Evolutionary conservation across 2,113 vertebrate species (phyloP).

Genomic region (Gymnobelideus leadbeateri): DNA sequence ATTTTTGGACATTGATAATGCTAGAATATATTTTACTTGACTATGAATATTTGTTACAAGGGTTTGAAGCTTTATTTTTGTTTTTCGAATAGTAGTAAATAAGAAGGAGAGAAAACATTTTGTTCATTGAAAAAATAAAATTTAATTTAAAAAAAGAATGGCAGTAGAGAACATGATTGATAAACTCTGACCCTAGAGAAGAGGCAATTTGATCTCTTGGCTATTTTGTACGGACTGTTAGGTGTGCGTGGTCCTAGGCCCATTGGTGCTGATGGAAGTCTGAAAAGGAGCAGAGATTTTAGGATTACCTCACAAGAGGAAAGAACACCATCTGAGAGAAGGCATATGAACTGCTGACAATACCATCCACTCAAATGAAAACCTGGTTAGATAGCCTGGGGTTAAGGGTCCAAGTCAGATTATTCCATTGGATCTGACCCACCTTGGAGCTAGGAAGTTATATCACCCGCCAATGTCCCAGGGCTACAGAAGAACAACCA

Average conservation of each 20-base stretch:
- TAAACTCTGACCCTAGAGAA: not conserved
- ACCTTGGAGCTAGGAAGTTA: not conserved
- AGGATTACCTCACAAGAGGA: not conserved
- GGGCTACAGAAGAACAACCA: not conserved
- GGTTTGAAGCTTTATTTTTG: not conserved
- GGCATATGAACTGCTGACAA: not conserved
- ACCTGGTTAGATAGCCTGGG: not conserved
- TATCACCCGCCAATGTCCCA: not conserved
- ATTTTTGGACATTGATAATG: not conserved
- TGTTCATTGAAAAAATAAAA: not conserved
- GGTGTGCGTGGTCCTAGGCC: not conserved
- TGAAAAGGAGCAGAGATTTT: not conserved
- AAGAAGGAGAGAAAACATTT: not conserved
- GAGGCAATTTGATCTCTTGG: not conserved
- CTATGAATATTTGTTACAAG: not conserved
- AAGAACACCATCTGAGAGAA: not conserved
- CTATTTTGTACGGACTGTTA: not conserved
- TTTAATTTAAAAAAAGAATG: not conserved
- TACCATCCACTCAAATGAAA: not conserved
- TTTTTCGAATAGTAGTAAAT: not conserved
- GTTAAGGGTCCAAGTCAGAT: not conserved
- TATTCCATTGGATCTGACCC: not conserved
- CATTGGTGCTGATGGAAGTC: not conserved
- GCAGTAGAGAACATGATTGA: not conserved
- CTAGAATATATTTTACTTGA: not conserved